Base-by-base conservation (phyloP, 2,113 vertebrate genomes). In the Cavia aperea region DNA sequence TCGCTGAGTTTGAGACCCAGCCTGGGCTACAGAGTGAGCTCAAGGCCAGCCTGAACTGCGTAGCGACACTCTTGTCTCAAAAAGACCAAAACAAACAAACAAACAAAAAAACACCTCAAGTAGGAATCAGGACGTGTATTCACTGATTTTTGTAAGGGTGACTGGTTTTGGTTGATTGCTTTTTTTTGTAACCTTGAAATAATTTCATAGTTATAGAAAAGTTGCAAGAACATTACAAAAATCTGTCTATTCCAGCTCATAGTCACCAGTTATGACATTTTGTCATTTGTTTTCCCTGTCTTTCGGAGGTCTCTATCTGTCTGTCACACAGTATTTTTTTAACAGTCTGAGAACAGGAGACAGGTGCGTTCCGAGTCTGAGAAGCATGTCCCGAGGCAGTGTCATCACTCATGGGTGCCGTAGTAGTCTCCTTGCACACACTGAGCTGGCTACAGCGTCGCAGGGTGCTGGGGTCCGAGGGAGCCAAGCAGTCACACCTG, bases 101-200 rank as follows among this genome's bases (percentile, higher is more conserved):
- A 51, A 51, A 51, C n/a, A 51, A 51, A 51, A 54, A 54, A 54
- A 54, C 54, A 54, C 54, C 49, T 68, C 15, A 51, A 68, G 84
- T 36, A 54, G 63, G 49, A 86, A 56, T 33, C 79, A 43, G 72
- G 60, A 39, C 72, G 23, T 86, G 13, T 66, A 5, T 73, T 7
- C 75, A 2, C 68, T 88, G 73, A 63, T 90, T 93, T 93, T 78
- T 86, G 10, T 90, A 60, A 70, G 24, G n/a, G 46, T 73, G 15
- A 24, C 60, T 29, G 2, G 24, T 81, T 92, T 86, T 68, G 58
- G 7, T 39, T 58, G 56, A n/a, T 86, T 51, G 26, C 54, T 19
- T 78, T 73, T 73, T 92, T 93, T 94, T 31, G 31, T 89, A 92
- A 89, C 77, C 73, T 91, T 92, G 54, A 88, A 85, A 39, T 85